phyloP scores from a whole-genome alignment of 2,113 vertebrate species.

The Lasiurus borealis region DNA sequence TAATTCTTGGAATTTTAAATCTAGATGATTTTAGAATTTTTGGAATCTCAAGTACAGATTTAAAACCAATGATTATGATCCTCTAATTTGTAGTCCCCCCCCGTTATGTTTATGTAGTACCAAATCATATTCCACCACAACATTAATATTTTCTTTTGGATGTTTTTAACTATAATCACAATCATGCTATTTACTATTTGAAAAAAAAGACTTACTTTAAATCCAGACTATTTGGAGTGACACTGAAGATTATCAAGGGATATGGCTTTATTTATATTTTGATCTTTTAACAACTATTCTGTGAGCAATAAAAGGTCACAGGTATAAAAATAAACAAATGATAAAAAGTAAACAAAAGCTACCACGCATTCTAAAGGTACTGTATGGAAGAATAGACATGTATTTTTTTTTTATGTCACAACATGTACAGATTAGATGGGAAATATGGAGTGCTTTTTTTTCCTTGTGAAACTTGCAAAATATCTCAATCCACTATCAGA shows the following conservation, averaged over 20 bases:
- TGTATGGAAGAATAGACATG: background rate
- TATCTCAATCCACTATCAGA: conserved; percentile 15
- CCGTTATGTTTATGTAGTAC: background rate
- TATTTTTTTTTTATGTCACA: background rate
- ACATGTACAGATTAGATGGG: background rate
- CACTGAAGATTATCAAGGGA: background rate
- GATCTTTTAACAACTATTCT: conserved; percentile 21
- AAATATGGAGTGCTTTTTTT: background rate
- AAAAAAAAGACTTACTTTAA: background rate
- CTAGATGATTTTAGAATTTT: conserved; percentile 1
- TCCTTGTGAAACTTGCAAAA: background rate
- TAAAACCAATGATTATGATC: background rate
- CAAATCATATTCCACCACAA: background rate
- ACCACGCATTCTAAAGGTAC: background rate
- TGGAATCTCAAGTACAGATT: background rate
- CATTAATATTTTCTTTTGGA: background rate
- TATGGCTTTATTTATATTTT: conserved; percentile 57
- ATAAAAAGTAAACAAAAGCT: conserved; percentile 29
- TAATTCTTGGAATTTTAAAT: conserved; percentile 38
- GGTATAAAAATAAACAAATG: conserved; percentile 41
- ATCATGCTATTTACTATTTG: background rate
- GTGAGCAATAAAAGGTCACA: conserved; percentile 28
- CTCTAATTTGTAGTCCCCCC: background rate
- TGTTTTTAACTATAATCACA: background rate
- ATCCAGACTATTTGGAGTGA: conserved; percentile 14